These are phyloP conservation scores for Brachionus rubens DNA, from an alignment of 1,140 invertebrate species.

Conservation along the genomic window DNA sequence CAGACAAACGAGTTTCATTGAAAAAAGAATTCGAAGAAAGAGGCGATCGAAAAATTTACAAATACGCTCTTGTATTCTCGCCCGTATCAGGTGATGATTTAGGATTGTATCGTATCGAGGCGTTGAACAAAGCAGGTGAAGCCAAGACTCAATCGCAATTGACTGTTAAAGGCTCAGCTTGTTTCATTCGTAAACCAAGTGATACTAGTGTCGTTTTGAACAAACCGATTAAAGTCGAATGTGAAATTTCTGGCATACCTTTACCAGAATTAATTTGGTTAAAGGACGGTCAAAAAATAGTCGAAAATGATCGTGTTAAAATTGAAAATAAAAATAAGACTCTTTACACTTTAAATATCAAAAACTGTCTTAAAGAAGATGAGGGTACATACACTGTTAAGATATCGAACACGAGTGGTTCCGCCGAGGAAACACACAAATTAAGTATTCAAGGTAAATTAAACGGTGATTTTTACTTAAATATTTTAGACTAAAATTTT, in stretches of 20 bases:
- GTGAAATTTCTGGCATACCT: conserved; percentile 43
- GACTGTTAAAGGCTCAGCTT: conserved; percentile 13
- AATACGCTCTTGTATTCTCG: conserved; percentile 2
- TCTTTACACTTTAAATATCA: conserved; percentile 80
- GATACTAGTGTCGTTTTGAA: conserved; percentile 25
- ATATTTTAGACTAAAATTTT: neutral
- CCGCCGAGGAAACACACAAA: conserved; percentile 85
- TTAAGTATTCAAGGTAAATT: conserved; percentile 70
- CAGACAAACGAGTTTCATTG: neutral
- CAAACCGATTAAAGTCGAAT: conserved; percentile 37
- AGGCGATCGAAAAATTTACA: neutral
- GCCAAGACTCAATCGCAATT: conserved; percentile 21
- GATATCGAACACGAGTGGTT: conserved; percentile 81
- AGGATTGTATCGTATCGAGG: conserved; percentile 1
- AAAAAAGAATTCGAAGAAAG: neutral
- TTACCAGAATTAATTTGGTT: conserved; percentile 13
- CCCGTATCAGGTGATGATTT: neutral
- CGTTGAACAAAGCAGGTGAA: conserved; percentile 35
- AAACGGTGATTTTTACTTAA: neutral
- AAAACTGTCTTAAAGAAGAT: conserved; percentile 68
- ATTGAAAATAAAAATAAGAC: conserved; percentile 75
- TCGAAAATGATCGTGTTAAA: conserved; percentile 64
- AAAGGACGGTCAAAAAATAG: neutral
- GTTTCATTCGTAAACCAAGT: conserved; percentile 1
- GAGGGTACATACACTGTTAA: conserved; percentile 85